Percentiles rank a stretch among this genome's conserved stretches.
These are phyloP conservation scores for Pheosia tremula DNA, from an alignment of 2,888 invertebrate genomes.

Conservation along the genomic window DNA sequence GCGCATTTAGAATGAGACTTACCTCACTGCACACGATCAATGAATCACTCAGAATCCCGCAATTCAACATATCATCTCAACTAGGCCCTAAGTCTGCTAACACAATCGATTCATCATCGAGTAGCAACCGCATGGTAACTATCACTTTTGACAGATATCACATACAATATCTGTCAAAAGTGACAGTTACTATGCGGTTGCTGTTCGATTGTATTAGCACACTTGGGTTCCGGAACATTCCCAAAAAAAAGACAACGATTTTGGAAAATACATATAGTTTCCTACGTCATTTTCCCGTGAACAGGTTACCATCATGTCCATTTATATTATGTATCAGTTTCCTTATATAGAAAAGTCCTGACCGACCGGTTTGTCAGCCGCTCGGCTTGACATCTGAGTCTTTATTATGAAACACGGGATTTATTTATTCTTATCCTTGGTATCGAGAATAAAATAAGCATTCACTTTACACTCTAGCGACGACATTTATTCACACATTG, in stretches of 20 bases:
- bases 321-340: conserved; percentile 24
- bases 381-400: conserved; percentile 28
- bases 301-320: conserved; percentile 31
- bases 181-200: no score
- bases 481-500: no score
- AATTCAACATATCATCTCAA: no score
- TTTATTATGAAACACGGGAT: conserved; percentile 27
- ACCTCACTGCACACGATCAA: no score
- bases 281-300: conserved; percentile 34
- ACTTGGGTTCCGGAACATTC: not conserved
- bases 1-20: no score
- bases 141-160: no score
- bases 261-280: conserved; percentile 32
- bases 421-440: conserved; percentile 10
- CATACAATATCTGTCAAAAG: no score
- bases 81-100: no score
- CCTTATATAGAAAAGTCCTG: conserved; percentile 35
- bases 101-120: no score
- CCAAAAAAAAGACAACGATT: not conserved
- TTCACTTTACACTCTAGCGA: not conserved
- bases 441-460: conserved; percentile 4
- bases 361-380: conserved; percentile 35
- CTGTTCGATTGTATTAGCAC: no score
- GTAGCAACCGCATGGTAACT: no score
- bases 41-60: no score